These are phyloP conservation scores for Parus major DNA, from an alignment of 2,113 vertebrate genomes.

Conservation along the genomic window DNA sequence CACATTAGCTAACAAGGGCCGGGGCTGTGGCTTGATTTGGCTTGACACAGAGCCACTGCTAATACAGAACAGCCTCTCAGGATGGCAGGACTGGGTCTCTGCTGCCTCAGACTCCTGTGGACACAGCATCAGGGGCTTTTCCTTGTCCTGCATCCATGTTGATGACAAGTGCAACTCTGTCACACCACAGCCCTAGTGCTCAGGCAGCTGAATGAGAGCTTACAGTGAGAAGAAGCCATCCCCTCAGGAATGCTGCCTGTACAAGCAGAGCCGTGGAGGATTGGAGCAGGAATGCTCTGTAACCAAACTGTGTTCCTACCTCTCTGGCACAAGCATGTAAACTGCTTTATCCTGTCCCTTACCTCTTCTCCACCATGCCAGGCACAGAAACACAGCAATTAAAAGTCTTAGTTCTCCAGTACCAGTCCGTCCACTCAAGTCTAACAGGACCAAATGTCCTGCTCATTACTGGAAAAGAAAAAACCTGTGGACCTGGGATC, in stretches of 20 bases:
- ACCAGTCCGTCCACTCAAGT: not conserved
- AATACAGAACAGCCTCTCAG: not conserved
- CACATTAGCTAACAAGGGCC: rapidly evolving
- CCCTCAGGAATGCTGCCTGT: not conserved
- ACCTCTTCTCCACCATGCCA: not conserved
- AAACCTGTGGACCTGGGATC: not conserved
- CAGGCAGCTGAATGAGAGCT: not conserved
- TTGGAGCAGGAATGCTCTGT: not conserved
- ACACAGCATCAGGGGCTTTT: not conserved
- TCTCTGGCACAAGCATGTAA: not conserved
- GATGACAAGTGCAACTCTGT: not conserved
- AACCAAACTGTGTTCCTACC: not conserved
- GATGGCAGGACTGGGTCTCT: not conserved
- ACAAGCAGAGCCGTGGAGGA: not conserved
- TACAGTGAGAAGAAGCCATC: not conserved
- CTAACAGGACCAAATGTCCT: not conserved
- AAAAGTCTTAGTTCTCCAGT: not conserved
- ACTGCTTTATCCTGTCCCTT: not conserved
- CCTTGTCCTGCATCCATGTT: rapidly evolving
- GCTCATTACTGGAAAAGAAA: not conserved
- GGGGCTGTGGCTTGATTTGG: rapidly evolving
- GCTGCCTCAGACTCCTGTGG: rapidly evolving
- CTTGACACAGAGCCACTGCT: not conserved
- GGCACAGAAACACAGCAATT: not conserved
- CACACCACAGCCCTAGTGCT: rapidly evolving